Evolutionary conservation across 1,140 invertebrate species (phyloP).

Genomic region (Drosophila orena): DNA sequence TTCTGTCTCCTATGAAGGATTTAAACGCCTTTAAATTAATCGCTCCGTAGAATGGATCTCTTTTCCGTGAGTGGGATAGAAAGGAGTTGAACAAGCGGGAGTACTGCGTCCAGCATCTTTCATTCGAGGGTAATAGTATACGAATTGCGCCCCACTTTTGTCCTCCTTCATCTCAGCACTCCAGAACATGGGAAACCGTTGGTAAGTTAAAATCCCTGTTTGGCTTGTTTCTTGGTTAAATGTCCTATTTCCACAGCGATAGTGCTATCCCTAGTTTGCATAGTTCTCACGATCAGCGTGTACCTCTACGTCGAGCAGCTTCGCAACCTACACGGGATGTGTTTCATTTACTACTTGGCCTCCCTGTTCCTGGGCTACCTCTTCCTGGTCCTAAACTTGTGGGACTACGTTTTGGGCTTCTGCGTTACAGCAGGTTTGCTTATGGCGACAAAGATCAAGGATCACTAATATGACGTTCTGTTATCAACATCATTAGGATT

Average conservation of each 20-base stretch:
- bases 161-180: background rate
- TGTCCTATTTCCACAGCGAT: constrained; percentile 85
- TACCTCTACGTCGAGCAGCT: constrained; percentile 89
- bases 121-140: background rate
- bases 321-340: constrained; percentile 90
- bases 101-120: background rate
- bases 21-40: background rate
- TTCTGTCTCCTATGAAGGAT: background rate
- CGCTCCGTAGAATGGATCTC: background rate
- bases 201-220: constrained; percentile 5
- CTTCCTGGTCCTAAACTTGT: constrained; percentile 86
- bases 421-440: constrained; percentile 8
- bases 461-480: background rate
- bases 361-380: constrained; percentile 87
- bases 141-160: background rate
- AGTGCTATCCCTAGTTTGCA: constrained; percentile 88
- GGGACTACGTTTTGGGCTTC: background rate
- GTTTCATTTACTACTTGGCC: constrained; percentile 89
- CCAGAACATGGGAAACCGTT: background rate
- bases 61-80: background rate
- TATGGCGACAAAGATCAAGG: background rate
- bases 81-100: background rate
- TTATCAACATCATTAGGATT: constrained; percentile 84
- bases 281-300: constrained; percentile 88
- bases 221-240: too few relatives aligned